These are phyloP conservation scores for Asteroscopus sphinx DNA, from an alignment of 2,888 invertebrate genomes.

Conservation along the genomic window DNA sequence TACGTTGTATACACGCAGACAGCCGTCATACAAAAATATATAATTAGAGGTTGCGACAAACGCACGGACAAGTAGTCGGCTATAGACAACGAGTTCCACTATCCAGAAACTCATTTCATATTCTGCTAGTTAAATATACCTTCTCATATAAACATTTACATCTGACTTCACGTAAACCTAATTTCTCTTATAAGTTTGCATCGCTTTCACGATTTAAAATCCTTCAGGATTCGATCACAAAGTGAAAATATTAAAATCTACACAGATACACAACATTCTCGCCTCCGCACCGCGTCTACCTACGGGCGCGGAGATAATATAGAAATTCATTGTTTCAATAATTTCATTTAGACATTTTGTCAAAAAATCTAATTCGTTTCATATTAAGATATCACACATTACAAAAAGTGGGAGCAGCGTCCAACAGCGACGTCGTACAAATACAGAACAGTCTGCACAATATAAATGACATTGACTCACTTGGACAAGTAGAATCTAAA, in stretches of 20 bases:
- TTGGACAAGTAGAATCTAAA: conserved; percentile 18
- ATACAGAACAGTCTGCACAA: conserved; percentile 41
- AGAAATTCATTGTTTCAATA: conserved; percentile 56
- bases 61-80: conserved; percentile 57
- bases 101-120: conserved; percentile 37
- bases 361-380: conserved; percentile 60
- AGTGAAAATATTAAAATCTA: conserved; percentile 48
- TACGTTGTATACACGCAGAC: conserved; percentile 66
- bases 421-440: conserved; percentile 35
- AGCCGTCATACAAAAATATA: conserved; percentile 75
- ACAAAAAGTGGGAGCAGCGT: conserved; percentile 51
- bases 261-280: conserved; percentile 48
- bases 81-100: conserved; percentile 46
- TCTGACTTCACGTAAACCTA: conserved; percentile 48
- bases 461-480: conserved; percentile 21
- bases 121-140: conserved; percentile 54
- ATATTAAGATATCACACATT: conserved; percentile 60
- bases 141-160: conserved; percentile 57
- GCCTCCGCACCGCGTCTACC: conserved; percentile 34
- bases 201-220: conserved; percentile 36
- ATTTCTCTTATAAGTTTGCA: conserved; percentile 32
- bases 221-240: conserved; percentile 48
- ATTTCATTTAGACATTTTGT: conserved; percentile 33
- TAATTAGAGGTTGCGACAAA: conserved; percentile 49
- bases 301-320: conserved; percentile 37